Evolutionary conservation across 2,797 vertebrate genomes (phyloP).

Genomic region (Siniperca scherzeri): DNA sequence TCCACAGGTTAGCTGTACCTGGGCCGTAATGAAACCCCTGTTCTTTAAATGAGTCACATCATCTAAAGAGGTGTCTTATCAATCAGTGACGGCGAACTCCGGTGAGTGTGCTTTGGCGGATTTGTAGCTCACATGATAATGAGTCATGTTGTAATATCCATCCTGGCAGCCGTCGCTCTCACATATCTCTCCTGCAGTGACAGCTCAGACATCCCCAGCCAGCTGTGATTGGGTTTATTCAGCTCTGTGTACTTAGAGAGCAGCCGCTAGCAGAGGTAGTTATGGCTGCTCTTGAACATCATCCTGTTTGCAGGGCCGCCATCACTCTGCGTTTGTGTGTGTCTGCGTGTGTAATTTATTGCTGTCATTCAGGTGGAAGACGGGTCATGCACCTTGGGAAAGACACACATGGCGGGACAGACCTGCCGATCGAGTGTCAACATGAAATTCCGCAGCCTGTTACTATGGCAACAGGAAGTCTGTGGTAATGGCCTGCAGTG

Average conservation of each 20-base stretch:
- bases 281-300: conserved; percentile 1
- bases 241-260: conserved; percentile 46
- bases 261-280: conserved; percentile 1
- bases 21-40: neutral
- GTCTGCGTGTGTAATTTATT: neutral
- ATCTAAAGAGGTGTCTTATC: conserved; percentile 23
- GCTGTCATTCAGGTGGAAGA: conserved; percentile 51
- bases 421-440: conserved; percentile 54
- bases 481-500: conserved; percentile 77
- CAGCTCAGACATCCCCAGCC: conserved; percentile 52
- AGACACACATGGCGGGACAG: conserved; percentile 57
- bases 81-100: conserved; percentile 31
- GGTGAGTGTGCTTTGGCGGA: conserved; percentile 37
- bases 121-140: conserved; percentile 54
- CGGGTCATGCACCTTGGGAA: conserved; percentile 57
- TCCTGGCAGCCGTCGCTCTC: conserved; percentile 33
- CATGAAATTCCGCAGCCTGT: conserved; percentile 79
- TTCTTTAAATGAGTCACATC: conserved; percentile 38
- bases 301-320: conserved; percentile 10
- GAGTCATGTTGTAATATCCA: conserved; percentile 53
- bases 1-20: neutral
- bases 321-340: neutral
- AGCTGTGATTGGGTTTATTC: conserved; percentile 49
- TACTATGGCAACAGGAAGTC: conserved; percentile 85
- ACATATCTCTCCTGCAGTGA: conserved; percentile 39